Conservation (phyloP, 1,140 invertebrate genomes). For the Pogonognathellus flavescens region DNA sequence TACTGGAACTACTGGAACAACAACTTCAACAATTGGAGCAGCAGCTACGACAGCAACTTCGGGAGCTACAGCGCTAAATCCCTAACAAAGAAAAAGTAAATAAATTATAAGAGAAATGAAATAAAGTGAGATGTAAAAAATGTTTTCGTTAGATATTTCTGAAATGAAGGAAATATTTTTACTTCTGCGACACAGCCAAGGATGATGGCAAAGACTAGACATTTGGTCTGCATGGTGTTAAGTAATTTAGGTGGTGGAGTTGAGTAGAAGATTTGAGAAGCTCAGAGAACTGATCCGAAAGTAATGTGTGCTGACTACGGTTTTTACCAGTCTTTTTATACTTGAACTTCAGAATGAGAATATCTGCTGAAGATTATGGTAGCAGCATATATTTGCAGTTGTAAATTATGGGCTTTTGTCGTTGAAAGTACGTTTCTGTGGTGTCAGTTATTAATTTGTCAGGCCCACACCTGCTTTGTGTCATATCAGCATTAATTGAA, state of each 20-base stretch:
- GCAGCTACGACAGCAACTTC: background rate
- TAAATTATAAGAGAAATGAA: background rate
- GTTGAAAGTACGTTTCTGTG: background rate
- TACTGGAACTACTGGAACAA: background rate
- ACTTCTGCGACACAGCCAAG: conserved; percentile 61
- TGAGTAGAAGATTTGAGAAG: conserved; percentile 29
- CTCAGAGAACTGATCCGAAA: conserved; percentile 41
- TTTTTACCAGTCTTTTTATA: conserved; percentile 58
- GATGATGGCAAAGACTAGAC: conserved; percentile 59
- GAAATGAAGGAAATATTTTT: conserved; percentile 7
- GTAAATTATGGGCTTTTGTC: conserved; percentile 1
- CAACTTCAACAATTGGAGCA: too few species aligned
- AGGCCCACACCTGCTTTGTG: background rate
- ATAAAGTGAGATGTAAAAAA: background rate
- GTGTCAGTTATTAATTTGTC: background rate
- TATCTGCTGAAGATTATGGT: background rate
- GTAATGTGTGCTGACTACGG: conserved; percentile 55
- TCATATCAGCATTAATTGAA: conserved; percentile 2
- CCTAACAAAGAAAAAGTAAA: background rate
- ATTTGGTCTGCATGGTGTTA: conserved; percentile 60
- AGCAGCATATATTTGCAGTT: background rate
- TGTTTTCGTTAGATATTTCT: too few species aligned
- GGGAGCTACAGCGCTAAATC: background rate
- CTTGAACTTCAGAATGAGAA: background rate
- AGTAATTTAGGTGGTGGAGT: conserved; percentile 1